Evolutionary conservation across 1,140 invertebrate genomes (phyloP), one percentile per base, ranked within the genome.

Genomic region (Epicauta chinensis): DNA sequence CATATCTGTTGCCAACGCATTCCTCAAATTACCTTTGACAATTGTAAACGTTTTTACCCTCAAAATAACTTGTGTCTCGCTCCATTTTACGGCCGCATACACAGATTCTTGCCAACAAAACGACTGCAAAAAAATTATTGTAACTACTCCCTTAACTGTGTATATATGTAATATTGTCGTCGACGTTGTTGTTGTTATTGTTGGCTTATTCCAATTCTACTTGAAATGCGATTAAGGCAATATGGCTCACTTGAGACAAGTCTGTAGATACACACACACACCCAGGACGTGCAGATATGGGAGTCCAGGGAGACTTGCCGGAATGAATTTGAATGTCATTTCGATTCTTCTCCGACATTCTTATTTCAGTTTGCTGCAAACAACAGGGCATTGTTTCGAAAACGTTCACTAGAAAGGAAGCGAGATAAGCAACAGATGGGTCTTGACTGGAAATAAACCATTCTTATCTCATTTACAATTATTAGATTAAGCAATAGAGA

Each of bases 261-360:
- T 35, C 34, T 17, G 29, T 41, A 43, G 44, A 52, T 52, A 30
- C 42, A 35, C 40, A 51, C 29, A 4, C 4, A 4, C 29, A 34
- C 32, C 29, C 4, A 5, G 32, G 32, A n/a, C 10, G 32, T 42
- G 12, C 38, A 40, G 44, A 53, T 53, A 53, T 53, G 52, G 44
- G 44, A 53, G 45, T 46, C 52, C 47, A 16, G 52, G 52, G 52
- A 47, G 14, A 38, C 17, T 38, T 6, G 10, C 15, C 29, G 37
- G 51, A 53, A 53, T 48, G 44, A 53, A 53, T 53, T 53, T 53
- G 52, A 53, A 53, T 53, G 44, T 34, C 36, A 53, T 46, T 53
- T 53, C 51, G 43, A 53, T 46, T 42, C 38, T 30, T 40, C 30
- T 15, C 13, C 29, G 3, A 13, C n/a, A n/a, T n/a, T n/a, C n/a